phyloP scores from a whole-genome alignment of 2,797 vertebrate genomes.

The Protonibea diacanthus region DNA sequence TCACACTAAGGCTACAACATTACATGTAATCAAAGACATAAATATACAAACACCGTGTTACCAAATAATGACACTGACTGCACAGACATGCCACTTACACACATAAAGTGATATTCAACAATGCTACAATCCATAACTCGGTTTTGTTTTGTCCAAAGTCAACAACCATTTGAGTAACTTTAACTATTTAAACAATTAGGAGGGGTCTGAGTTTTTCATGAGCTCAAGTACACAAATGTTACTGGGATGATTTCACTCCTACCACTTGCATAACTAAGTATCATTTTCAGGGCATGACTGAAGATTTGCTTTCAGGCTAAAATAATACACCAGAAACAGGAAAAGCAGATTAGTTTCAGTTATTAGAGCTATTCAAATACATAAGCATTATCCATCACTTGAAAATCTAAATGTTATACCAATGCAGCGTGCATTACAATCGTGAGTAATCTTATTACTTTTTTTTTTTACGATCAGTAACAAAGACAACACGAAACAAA shows the following conservation, averaged over 20 bases:
- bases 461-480: background rate
- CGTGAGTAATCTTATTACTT: background rate
- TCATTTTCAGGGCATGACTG: conserved; percentile 22
- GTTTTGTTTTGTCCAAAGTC: background rate
- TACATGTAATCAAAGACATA: background rate
- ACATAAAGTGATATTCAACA: background rate
- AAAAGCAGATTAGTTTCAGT: conserved; percentile 16
- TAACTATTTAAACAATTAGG: background rate
- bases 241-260: conserved; percentile 14
- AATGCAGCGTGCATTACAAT: background rate
- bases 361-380: background rate
- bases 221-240: conserved; percentile 10
- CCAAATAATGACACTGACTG: background rate
- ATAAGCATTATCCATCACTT: background rate
- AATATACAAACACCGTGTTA: background rate
- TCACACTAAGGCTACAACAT: background rate
- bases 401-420: background rate
- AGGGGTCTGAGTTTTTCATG: background rate
- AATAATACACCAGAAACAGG: conserved; percentile 19
- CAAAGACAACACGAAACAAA: conserved; percentile 4
- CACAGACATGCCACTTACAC: background rate
- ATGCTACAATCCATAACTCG: background rate
- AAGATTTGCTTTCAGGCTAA: conserved; percentile 27
- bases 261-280: conserved; percentile 24
- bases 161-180: background rate